Conservation (phyloP, 2,113 vertebrate genomes). For the Antidorcas marsupialis region DNA sequence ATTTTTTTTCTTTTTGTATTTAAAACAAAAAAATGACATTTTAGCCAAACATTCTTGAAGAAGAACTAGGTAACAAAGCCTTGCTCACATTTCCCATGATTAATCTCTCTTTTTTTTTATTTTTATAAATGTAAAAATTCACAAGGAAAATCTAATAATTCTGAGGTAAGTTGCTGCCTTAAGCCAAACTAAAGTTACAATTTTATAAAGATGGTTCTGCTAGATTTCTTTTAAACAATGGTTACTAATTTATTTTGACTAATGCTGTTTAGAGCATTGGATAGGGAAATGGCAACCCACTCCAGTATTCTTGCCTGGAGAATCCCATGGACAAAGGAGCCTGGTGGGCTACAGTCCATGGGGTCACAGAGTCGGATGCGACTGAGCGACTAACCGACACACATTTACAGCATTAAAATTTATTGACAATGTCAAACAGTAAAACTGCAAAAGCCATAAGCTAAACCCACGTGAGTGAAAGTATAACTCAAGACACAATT, state of each 20-base stretch:
- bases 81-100: background rate
- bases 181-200: background rate
- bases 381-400: background rate
- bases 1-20: background rate
- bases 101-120: background rate
- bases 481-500: background rate
- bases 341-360: background rate
- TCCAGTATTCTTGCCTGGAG: background rate
- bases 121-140: background rate
- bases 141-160: background rate
- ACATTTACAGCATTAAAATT: background rate
- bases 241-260: background rate
- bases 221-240: background rate
- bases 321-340: background rate
- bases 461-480: background rate
- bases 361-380: rapidly evolving
- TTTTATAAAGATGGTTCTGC: background rate
- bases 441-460: background rate
- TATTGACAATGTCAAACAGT: background rate
- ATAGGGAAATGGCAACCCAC: background rate
- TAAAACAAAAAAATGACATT: background rate
- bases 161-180: background rate
- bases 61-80: background rate
- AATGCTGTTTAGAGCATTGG: background rate
- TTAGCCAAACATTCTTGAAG: background rate